Evolutionary conservation across 2,113 vertebrate genomes (phyloP).

Genomic region (Tympanuchus pallidicinctus): DNA sequence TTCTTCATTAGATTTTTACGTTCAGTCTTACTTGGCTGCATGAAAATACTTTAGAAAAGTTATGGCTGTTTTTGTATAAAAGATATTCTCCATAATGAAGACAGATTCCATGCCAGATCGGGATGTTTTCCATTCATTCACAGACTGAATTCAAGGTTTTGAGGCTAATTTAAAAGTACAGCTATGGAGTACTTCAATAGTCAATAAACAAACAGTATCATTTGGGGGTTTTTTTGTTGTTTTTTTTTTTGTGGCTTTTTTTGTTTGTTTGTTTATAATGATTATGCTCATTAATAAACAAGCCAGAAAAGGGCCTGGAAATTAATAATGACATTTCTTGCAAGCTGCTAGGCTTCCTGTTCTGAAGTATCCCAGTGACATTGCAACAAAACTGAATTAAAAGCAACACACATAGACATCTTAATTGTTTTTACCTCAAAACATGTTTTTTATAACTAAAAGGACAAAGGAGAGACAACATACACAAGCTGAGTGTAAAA

Average conservation of each 20-base stretch:
- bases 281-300: neutral
- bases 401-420: neutral
- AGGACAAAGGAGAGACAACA: neutral
- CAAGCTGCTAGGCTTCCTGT: neutral
- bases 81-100: neutral
- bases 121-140: neutral
- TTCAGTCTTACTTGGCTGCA: neutral
- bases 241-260: too few species aligned
- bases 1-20: slow-evolving; percentile 7
- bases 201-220: neutral
- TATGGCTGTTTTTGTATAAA: slow-evolving; percentile 1
- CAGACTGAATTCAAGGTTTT: neutral
- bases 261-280: accelerated
- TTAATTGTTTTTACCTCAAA: neutral
- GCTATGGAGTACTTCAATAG: neutral
- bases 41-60: neutral
- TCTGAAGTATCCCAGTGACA: slow-evolving; percentile 2
- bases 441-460: neutral
- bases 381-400: neutral
- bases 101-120: neutral
- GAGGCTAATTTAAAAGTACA: neutral
- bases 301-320: neutral
- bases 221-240: too few species aligned
- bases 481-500: neutral
- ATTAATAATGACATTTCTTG: neutral